Conservation (phyloP, 2,113 vertebrate genomes). For the Trematocara stigmaticum region DNA sequence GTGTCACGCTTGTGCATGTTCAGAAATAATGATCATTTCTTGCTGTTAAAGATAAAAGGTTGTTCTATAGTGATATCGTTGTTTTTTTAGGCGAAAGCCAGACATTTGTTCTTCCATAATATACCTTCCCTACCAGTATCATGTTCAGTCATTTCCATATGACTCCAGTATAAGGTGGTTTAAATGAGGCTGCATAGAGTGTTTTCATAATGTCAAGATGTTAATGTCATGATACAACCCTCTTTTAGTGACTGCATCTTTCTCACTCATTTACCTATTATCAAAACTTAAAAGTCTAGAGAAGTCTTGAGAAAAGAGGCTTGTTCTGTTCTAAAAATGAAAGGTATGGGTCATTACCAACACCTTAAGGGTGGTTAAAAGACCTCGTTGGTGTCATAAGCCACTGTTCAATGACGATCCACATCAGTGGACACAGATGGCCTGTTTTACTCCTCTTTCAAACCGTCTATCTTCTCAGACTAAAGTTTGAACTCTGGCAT, state of each 20-base stretch:
- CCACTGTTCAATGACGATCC: not conserved
- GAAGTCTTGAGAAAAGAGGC: not conserved
- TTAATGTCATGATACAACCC: not conserved
- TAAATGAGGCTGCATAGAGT: not conserved
- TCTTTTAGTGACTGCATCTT: not conserved
- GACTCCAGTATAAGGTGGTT: not conserved
- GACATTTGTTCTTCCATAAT: not conserved
- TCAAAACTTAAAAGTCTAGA: not conserved
- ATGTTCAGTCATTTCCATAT: not conserved
- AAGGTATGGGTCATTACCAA: not conserved
- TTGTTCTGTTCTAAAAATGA: not conserved
- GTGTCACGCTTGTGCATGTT: not conserved
- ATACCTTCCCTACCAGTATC: not conserved
- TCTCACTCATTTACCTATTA: not conserved
- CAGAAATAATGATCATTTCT: not conserved
- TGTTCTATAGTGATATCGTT: not conserved
- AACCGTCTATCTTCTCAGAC: accelerated
- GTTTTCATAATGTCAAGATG: not conserved
- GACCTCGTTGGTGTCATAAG: not conserved
- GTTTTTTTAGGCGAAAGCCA: not conserved
- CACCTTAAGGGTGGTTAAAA: not conserved
- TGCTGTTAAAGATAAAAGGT: not conserved
- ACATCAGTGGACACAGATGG: not conserved
- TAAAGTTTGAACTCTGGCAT: not conserved
- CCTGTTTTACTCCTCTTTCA: not conserved